These are phyloP conservation scores for Cyclura pinguis DNA, from an alignment of 2,797 vertebrate genomes.

Conservation along the genomic window DNA sequence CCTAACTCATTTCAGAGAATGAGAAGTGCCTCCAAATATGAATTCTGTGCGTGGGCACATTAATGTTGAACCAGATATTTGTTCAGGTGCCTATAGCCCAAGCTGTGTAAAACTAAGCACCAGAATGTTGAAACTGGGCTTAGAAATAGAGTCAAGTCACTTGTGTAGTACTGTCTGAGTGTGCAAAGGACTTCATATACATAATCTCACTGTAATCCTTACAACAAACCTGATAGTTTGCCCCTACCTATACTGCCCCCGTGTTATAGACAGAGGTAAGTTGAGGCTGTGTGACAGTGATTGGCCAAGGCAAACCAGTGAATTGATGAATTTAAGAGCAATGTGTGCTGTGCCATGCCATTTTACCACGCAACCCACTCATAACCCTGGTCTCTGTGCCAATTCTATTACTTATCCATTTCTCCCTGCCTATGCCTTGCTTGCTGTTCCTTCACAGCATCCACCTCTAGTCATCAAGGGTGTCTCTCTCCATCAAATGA, in stretches of 20 bases:
- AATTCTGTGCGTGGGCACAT: background rate
- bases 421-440: background rate
- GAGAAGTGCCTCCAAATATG: background rate
- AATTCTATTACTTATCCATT: background rate
- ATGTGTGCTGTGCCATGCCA: background rate
- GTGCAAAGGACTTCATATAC: background rate
- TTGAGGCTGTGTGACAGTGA: background rate
- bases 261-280: background rate
- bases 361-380: background rate
- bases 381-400: background rate
- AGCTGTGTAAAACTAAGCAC: background rate
- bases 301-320: background rate
- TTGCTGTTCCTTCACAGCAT: background rate
- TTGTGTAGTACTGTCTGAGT: background rate
- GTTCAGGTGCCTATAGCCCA: background rate
- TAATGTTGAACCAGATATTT: background rate
- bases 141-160: background rate
- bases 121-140: background rate
- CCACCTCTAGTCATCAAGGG: background rate
- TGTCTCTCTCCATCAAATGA: background rate
- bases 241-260: background rate
- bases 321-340: background rate
- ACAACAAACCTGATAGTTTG: background rate
- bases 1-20: background rate
- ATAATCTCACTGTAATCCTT: background rate